Evolutionary conservation across 2,888 invertebrate genomes (phyloP).

Genomic region (Cerastis rubricosa): DNA sequence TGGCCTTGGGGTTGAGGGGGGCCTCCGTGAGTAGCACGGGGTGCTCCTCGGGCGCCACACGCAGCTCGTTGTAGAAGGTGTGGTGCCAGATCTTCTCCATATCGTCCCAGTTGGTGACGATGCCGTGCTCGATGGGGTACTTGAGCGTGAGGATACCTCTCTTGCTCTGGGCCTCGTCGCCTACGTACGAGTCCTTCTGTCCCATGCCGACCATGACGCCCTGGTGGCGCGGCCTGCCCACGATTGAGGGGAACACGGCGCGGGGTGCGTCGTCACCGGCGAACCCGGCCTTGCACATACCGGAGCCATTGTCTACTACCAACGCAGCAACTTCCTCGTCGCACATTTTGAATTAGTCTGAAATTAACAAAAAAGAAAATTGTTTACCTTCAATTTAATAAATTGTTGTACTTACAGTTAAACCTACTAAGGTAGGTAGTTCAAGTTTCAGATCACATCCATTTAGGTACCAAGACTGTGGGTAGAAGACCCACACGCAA

Average conservation of each 20-base stretch:
- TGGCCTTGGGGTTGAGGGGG: constrained; percentile 97
- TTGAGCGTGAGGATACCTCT: constrained; percentile 98
- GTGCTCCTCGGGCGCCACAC: constrained; percentile 98
- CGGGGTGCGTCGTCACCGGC: constrained; percentile 98
- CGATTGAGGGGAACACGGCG: constrained; percentile 99
- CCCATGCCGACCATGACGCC: constrained; percentile 99
- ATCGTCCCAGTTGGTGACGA: constrained; percentile 99
- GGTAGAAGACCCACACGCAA: constrained; percentile 82
- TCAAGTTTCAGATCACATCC: constrained; percentile 63
- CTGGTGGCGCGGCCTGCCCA: constrained; percentile 97
- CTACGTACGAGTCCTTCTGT: constrained; percentile 99
- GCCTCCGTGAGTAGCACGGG: constrained; percentile 97
- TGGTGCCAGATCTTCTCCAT: constrained; percentile 99
- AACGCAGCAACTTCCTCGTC: constrained; percentile 98
- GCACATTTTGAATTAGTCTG: constrained; percentile 92
- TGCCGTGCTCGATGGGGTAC: constrained; percentile 99
- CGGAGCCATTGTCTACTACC: constrained; percentile 99
- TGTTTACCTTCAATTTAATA: constrained; percentile 52
- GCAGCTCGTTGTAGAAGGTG: constrained; percentile 99
- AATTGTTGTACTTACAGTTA: constrained; percentile 43
- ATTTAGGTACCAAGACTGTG: constrained; percentile 72
- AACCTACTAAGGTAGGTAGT: constrained; percentile 9
- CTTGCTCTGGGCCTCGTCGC: constrained; percentile 99
- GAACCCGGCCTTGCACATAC: constrained; percentile 99
- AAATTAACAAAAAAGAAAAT: constrained; percentile 91